Conservation (phyloP, 2,888 invertebrate genomes). For the Leucophora obtusa region DNA sequence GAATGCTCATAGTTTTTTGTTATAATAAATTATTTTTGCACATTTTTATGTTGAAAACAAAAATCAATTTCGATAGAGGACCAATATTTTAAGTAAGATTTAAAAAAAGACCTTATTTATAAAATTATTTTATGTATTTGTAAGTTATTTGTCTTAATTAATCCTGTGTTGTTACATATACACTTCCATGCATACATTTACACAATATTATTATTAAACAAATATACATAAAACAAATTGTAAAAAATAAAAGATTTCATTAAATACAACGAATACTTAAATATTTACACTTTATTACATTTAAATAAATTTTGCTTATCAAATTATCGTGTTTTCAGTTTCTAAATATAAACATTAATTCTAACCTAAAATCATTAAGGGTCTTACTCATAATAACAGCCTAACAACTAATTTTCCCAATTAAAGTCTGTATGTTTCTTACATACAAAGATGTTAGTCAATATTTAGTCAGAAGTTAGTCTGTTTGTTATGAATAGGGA, state of each 20-base stretch:
- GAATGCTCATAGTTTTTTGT: conserved; percentile 49
- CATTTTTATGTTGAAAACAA: conserved; percentile 31
- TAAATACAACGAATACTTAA: conserved; percentile 74
- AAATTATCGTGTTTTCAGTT: conserved; percentile 25
- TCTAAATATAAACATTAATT: conserved; percentile 17
- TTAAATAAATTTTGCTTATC: conserved; percentile 42
- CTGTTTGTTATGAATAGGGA: too few relatives aligned
- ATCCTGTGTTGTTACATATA: conserved; percentile 1
- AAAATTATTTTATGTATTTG: conserved; percentile 23
- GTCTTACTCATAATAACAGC: neutral
- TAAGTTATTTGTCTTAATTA: conserved; percentile 5
- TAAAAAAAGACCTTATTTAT: conserved; percentile 48
- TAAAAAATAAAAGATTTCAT: conserved; percentile 69
- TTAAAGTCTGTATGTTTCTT: too few relatives aligned
- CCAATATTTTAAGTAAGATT: conserved; percentile 77
- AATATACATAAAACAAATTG: conserved; percentile 62
- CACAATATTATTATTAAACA: conserved; percentile 18
- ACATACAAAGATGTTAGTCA: too few relatives aligned
- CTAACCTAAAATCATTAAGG: neutral
- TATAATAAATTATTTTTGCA: conserved; percentile 49
- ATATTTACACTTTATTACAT: conserved; percentile 49
- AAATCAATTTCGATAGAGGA: conserved; percentile 76
- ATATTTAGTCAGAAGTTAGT: too few relatives aligned
- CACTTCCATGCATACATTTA: neutral
- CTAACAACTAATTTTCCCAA: too few relatives aligned